phyloP scores from a whole-genome alignment of 1,140 invertebrate species.

The Vanessa tameamea region DNA sequence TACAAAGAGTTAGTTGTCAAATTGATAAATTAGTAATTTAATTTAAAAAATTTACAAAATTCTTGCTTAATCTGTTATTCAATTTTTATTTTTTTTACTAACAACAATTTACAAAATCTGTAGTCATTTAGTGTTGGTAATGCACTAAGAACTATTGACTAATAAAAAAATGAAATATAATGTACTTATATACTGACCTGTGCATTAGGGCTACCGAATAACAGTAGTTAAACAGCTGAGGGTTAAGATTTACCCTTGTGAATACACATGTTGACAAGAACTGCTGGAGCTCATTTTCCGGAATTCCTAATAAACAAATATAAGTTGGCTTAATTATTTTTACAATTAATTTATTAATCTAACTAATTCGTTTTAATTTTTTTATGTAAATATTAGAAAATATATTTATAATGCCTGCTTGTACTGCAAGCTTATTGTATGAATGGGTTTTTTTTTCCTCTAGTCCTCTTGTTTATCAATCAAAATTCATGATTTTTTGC shows the following conservation, averaged over 20 bases:
- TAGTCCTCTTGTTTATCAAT: no score
- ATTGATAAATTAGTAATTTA: background rate
- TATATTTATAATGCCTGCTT: no score
- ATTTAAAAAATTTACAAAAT: background rate
- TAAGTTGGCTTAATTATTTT: conserved; percentile 1
- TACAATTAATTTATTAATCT: conserved; percentile 6
- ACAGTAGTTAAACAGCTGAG: conserved; percentile 89
- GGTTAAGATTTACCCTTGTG: conserved; percentile 86
- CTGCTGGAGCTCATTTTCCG: conserved; percentile 80
- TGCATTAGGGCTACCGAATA: conserved; percentile 88
- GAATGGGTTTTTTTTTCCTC: no score
- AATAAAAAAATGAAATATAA: background rate
- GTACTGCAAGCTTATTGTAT: no score
- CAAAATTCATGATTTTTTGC: no score
- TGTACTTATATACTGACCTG: conserved; percentile 57
- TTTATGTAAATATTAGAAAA: background rate
- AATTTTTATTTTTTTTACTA: conserved; percentile 8
- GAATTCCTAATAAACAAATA: conserved; percentile 55
- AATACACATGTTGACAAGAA: conserved; percentile 85
- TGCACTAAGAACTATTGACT: no score
- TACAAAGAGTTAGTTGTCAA: no score
- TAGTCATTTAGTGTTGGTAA: no score
- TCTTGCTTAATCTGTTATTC: background rate
- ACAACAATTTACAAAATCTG: background rate
- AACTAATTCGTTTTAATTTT: background rate